Evolutionary conservation across 64 coral and sea anemone species (phyloP), one percentile per base, ranked within the genome.

Genomic region (Platygyra sinensis): DNA sequence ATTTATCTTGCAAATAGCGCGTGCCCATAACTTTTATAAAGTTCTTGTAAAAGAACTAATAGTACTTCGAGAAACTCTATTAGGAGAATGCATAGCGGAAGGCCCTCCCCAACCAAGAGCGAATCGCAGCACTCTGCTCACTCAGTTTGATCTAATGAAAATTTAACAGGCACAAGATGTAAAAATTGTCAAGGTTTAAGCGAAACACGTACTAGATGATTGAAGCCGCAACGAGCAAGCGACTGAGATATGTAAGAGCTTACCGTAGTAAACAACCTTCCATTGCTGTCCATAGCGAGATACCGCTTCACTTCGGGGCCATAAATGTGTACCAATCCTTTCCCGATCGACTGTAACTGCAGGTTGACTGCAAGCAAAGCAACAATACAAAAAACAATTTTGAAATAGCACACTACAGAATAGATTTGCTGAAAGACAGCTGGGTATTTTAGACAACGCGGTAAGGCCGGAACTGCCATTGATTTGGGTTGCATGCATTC

Each of bases 261-360:
- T 85, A 85, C 81, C 63, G 39, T 50, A 1, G 81, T 72, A 63
- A 71, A 85, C 62, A 85, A 22, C 5, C 62, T n/a, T 50, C 81
- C 81, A 51, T 64, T 85, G 39, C 62, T 85, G 12, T 85, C 81
- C 81, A 85, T 85, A 52, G 81, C 81, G 8, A 85, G 42, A 36
- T 67, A 85, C 39, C 81, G 24, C n/a, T n/a, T 39, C 2, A 46
- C 63, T 50, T 49, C 38, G 25, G 81, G 81, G 24, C 81, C 64
- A 4, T 71, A 85, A 49, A 85, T 85, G 11, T 72, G 81, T 51
- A 85, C 62, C 22, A 85, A 72, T 49, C 81, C 62, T 50, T 85
- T 85, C 32, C 81, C 81, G n/a, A 85, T 24, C 3, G 81, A 72
- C 39, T 71, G 10, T 28, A 85, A 51, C 61, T 71, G 60, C 32